Evolutionary conservation across 2,888 invertebrate genomes (phyloP).

Genomic region (Eumacrocentrus americanus): DNA sequence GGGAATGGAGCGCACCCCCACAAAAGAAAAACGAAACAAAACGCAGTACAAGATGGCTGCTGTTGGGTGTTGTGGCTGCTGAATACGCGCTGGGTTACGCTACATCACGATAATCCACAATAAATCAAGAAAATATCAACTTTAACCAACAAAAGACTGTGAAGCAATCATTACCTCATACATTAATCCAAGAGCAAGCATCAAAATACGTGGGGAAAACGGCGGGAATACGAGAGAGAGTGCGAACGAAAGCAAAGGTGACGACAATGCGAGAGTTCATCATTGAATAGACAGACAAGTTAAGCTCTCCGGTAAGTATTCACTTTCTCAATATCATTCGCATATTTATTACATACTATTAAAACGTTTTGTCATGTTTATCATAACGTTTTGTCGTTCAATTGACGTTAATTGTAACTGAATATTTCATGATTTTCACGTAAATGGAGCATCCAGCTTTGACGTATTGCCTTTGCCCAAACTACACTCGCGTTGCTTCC

Average conservation of each 20-base stretch:
- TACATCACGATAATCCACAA: slow-evolving; percentile 27
- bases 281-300: slow-evolving; percentile 34
- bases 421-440: not conserved
- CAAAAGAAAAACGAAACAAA: slow-evolving; percentile 52
- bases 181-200: not conserved
- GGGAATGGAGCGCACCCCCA: slow-evolving; percentile 41
- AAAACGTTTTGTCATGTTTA: not conserved
- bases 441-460: not conserved
- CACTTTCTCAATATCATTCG: not conserved
- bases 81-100: slow-evolving; percentile 38
- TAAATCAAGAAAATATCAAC: not conserved
- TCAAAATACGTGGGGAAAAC: not conserved
- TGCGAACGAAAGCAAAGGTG: slow-evolving; percentile 18
- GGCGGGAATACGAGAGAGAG: slow-evolving; percentile 14
- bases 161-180: slow-evolving; percentile 18
- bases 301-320: slow-evolving; percentile 35
- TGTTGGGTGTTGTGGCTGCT: slow-evolving; percentile 59
- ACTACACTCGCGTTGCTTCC: slow-evolving; percentile 3
- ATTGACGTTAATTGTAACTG: not conserved
- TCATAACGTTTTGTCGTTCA: not conserved
- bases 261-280: slow-evolving; percentile 22
- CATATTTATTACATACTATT: not conserved
- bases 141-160: slow-evolving; percentile 6
- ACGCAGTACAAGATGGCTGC: slow-evolving; percentile 58
- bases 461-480: not conserved